Percentiles rank a stretch among this genome's conserved stretches.
phyloP scores from a whole-genome alignment of 2,888 invertebrate genomes.

The Cataglyphis altisquamis region DNA sequence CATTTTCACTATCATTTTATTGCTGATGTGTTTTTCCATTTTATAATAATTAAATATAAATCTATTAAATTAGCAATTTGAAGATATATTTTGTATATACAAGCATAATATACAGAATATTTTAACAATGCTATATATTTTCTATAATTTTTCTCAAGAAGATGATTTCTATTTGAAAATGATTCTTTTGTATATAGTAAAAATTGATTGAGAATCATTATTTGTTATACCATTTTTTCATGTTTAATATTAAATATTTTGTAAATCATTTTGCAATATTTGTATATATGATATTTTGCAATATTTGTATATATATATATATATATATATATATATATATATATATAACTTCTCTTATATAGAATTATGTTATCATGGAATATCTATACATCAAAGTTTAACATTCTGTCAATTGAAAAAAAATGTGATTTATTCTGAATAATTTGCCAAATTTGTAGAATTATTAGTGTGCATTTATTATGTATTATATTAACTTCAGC shows the following conservation, averaged over 20 bases:
- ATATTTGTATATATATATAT: too few relatives aligned
- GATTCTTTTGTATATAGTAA: not conserved
- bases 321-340: too few relatives aligned
- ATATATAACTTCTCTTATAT: not conserved
- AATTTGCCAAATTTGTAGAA: not conserved
- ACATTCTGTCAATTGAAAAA: conserved; percentile 9
- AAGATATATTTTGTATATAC: not conserved
- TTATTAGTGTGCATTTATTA: not conserved
- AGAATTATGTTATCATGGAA: not conserved
- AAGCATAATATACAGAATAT: not conserved
- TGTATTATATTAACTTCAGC: not conserved
- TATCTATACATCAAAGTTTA: not conserved
- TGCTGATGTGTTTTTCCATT: not conserved
- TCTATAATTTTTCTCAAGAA: not conserved
- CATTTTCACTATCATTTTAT: conserved; percentile 17
- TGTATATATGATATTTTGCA: not conserved
- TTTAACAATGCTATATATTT: not conserved
- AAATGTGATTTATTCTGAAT: not conserved
- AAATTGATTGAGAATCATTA: not conserved
- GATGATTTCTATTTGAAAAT: not conserved
- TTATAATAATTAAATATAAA: conserved; percentile 2
- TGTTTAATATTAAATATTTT: conserved; percentile 7
- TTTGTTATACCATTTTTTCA: not conserved
- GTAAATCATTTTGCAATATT: not conserved
- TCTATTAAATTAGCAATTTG: conserved; percentile 8